Evolutionary conservation across 37 sponge, comb jelly and placozoan species (phyloP), one percentile per base, ranked within the genome.

Genomic region (Axinella damicornis): DNA sequence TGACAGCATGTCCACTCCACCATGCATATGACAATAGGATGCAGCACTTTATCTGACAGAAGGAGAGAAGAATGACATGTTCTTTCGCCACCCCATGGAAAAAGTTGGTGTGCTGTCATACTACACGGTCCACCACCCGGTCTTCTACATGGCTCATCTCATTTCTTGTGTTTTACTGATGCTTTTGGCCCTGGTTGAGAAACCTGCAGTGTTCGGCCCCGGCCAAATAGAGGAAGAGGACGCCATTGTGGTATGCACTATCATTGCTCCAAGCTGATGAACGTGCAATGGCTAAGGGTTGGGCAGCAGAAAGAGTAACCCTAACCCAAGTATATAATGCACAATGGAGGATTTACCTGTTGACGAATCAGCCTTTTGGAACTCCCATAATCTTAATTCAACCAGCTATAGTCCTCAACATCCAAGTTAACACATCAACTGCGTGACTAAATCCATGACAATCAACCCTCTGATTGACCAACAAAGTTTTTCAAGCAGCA

Each of bases 61-160:
- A 76, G 93, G 93, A 21, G 77, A 75, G 56, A 80, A 89, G 36
- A 82, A 88, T 54, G 93, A 84, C 57, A 81, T 69, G 39, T 75
- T 89, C 54, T 58, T 28, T 15, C 25, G 57, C 25, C 88, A 79
- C 32, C 73, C 73, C 11, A 46, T 12, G 9, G 46, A 46, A 12
- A 9, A 46, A 46, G 46, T 12, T 46, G 46, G 46, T 46, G 46
- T 46, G 58, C 38, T 21, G 27, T 57, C 83, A 14, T 89, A 67
- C 71, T 41, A 76, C 24, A 24, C 85, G 9, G 57, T 93, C 24
- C 93, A 89, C 66, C 53, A 85, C 64, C 81, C 78, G 14, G 77
- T 76, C 0, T 84, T 74, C 69, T 62, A 83, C 25, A 67, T 55
- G 30, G 21, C 64, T 32, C 69, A 84, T 39, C 64, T 93, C 22